These are phyloP conservation scores for Phycodurus eques DNA, from an alignment of 2,113 vertebrate genomes.

Conservation along the genomic window DNA sequence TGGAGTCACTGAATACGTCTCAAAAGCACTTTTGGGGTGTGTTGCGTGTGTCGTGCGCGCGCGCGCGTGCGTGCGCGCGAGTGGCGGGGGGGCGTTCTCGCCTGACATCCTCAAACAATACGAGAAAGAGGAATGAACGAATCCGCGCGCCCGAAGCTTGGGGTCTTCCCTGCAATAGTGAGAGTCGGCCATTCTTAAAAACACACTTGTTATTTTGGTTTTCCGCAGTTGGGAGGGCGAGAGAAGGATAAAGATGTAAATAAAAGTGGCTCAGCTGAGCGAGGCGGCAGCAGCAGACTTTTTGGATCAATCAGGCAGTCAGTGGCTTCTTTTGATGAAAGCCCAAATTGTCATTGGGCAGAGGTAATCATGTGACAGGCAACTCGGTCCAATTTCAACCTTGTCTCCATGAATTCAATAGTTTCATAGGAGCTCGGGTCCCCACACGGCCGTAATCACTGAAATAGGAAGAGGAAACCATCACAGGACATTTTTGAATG, in stretches of 20 bases:
- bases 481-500: slow-evolving; percentile 67
- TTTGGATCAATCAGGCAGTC: slow-evolving; percentile 99
- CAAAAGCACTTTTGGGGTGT: slow-evolving; percentile 51
- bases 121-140: slow-evolving; percentile 84
- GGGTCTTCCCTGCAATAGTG: slow-evolving; percentile 64
- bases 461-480: slow-evolving; percentile 92
- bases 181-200: slow-evolving; percentile 70
- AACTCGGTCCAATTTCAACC: slow-evolving; percentile 99
- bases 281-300: slow-evolving; percentile 94
- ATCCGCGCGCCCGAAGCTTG: slow-evolving; percentile 70
- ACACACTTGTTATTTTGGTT: slow-evolving; percentile 49
- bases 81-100: slow-evolving; percentile 81
- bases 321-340: slow-evolving; percentile 99
- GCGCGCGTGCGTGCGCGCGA: slow-evolving; percentile 70
- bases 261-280: slow-evolving; percentile 90
- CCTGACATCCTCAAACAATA: slow-evolving; percentile 91
- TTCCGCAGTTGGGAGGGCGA: slow-evolving; percentile 73
- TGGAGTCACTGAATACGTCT: slow-evolving; percentile 37
- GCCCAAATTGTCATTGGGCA: slow-evolving; percentile 99
- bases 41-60: slow-evolving; percentile 58
- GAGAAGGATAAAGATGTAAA: slow-evolving; percentile 95
- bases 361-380: slow-evolving; percentile 99
- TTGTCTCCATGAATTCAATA: slow-evolving; percentile 99
- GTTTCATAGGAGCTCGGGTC: slow-evolving; percentile 99
- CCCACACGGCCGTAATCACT: slow-evolving; percentile 99